Evolutionary conservation across 2,797 vertebrate species (phyloP), one percentile per base, ranked within the genome.

Genomic region (Epinephelus awoara): DNA sequence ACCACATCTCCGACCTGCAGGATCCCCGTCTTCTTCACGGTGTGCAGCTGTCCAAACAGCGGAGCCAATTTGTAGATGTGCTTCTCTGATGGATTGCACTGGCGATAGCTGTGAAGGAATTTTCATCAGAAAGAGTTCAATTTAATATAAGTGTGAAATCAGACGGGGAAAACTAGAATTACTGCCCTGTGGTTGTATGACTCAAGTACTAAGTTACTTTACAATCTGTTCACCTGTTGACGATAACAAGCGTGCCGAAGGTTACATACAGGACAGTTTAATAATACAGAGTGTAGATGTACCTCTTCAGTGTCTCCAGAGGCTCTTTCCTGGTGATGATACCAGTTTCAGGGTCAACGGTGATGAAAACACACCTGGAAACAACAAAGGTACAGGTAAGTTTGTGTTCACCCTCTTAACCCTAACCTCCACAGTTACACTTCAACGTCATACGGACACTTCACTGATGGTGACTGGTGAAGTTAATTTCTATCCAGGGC

Each of bases 241-340:
- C 40, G 10, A 27, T 8, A 56, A 50, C 23, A 18, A 2, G 3
- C 9, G 9, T 34, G 34, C 7, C 2, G 7, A 34, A 34, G 8
- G 6, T 7, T 34, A 34, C 34, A 34, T 34, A 34, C 1, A 34
- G 29, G 29, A 34, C 29, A 34, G 5, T 44, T 25, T 34, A 40
- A 40, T 42, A 42, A 11, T 3, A 42, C 11, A 42, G 40, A 10
- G 40, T 12, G 11, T 10, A 11, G 1, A 1, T 71, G 34, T 88
- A 99, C 98, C 95, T 97, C 92, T 94, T 97, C 79, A 99, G 86
- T 0, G 97, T 99, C 40, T 98, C 95, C 89, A 99, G 94, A 0
- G 97, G 97, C 79, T 99, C 97, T 81, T 97, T 97, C 56, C 96
- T 95, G 88, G 54, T 91, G 38, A 97, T 93, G 19, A 96, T 2